Conservation (phyloP, 2,113 vertebrate genomes). For the Scartelaos histophorus region DNA sequence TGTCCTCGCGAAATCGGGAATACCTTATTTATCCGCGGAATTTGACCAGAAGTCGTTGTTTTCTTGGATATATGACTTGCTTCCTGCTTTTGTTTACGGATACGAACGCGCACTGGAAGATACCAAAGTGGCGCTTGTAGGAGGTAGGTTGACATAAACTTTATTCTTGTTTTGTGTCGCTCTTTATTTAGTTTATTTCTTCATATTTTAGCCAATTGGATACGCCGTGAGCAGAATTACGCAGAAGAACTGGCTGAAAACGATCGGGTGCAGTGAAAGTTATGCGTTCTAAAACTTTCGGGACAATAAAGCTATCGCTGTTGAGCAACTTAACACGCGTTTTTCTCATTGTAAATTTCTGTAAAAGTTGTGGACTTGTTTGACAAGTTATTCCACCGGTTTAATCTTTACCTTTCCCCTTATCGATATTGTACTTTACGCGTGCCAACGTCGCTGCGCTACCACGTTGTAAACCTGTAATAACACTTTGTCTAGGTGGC, state of each 20-base stretch:
- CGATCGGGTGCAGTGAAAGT: not conserved
- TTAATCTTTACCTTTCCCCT: not conserved
- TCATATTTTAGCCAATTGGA: not conserved
- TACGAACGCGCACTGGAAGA: constrained; percentile 45
- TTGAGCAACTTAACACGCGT: not conserved
- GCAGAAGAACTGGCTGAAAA: not conserved
- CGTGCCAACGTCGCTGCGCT: not conserved
- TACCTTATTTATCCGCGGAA: constrained; percentile 6
- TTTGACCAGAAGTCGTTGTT: constrained; percentile 11
- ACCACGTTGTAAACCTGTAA: constrained; percentile 8
- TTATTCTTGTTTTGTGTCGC: constrained; percentile 42
- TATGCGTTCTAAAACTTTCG: constrained; percentile 36
- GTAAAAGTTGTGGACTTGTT: not conserved
- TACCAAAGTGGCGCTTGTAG: constrained; percentile 76
- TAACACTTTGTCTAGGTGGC: not conserved
- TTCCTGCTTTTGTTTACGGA: constrained; percentile 23
- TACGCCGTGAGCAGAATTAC: not conserved
- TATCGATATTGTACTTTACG: not conserved
- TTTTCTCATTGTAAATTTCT: not conserved
- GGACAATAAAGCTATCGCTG: constrained; percentile 3
- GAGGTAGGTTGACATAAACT: constrained; percentile 62
- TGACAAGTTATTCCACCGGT: not conserved
- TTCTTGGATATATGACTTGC: constrained; percentile 11
- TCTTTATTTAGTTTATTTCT: constrained; percentile 6
- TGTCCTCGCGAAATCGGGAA: not conserved